Percentiles rank a stretch among this genome's conserved stretches.
Evolutionary conservation across 2,113 vertebrate species (phyloP).

Genomic region (Burhinus bistriatus): DNA sequence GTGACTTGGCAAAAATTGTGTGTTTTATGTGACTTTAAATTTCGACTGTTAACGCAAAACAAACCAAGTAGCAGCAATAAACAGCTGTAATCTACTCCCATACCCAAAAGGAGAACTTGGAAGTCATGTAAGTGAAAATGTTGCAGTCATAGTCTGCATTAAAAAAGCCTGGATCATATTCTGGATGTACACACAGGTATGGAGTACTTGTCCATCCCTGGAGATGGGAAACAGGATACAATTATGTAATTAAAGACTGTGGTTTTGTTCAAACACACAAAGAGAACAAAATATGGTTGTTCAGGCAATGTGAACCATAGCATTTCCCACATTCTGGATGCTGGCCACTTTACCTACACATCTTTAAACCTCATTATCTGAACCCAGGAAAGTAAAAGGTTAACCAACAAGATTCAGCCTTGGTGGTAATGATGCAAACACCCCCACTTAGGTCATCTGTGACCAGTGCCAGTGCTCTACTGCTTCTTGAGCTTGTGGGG

Average conservation of each 20-base stretch:
- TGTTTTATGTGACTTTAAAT: neutral
- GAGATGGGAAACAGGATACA: neutral
- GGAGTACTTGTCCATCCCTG: neutral
- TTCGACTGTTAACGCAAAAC: neutral
- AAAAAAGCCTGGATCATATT: neutral
- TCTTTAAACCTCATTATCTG: neutral
- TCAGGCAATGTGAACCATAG: neutral
- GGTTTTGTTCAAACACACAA: neutral
- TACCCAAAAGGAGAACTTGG: neutral
- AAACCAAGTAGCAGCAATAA: neutral
- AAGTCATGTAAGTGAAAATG: neutral
- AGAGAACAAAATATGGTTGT: neutral
- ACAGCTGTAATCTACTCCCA: neutral
- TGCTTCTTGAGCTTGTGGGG: neutral
- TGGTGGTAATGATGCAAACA: neutral
- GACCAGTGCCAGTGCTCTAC: neutral
- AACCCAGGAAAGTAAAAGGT: neutral
- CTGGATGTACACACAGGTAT: neutral
- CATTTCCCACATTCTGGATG: neutral
- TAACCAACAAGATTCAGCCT: neutral
- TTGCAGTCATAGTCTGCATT: neutral
- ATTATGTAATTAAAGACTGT: neutral
- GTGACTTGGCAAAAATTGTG: neutral
- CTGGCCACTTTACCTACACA: neutral
- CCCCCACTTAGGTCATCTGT: neutral